These are phyloP conservation scores for Cephus pulcher DNA, from an alignment of 2,888 invertebrate species.

Conservation along the genomic window DNA sequence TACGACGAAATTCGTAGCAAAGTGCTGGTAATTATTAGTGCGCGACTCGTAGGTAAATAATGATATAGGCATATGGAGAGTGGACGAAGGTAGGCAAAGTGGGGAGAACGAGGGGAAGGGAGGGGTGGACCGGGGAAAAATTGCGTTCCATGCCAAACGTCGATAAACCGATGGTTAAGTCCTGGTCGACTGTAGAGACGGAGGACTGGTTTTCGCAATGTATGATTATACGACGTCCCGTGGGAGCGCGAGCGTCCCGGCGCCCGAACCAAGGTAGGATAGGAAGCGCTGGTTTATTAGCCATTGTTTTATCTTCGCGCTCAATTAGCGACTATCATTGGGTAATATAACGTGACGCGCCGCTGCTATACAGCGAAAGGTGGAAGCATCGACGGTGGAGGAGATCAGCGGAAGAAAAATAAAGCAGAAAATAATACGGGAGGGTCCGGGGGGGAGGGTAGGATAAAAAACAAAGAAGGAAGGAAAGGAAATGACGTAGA, in stretches of 20 bases:
- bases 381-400: slow-evolving; percentile 20
- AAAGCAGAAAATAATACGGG: neutral
- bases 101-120: neutral
- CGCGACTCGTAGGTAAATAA: neutral
- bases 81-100: neutral
- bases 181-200: slow-evolving; percentile 34
- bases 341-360: slow-evolving; percentile 64
- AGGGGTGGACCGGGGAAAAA: too few relatives aligned
- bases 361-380: slow-evolving; percentile 36
- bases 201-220: slow-evolving; percentile 38
- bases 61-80: neutral
- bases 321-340: slow-evolving; percentile 66
- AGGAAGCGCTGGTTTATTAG: slow-evolving; percentile 56
- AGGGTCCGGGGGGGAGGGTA: neutral
- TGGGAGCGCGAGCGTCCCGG: slow-evolving; percentile 34
- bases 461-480: neutral
- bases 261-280: slow-evolving; percentile 28
- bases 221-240: slow-evolving; percentile 56
- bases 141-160: neutral
- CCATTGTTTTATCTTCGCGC: slow-evolving; percentile 64
- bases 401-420: neutral
- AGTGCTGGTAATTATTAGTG: neutral
- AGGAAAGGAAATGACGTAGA: neutral
- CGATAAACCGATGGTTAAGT: slow-evolving; percentile 2
- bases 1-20: neutral